Evolutionary conservation across 2,888 invertebrate species (phyloP).

Genomic region (Agrilus mali): DNA sequence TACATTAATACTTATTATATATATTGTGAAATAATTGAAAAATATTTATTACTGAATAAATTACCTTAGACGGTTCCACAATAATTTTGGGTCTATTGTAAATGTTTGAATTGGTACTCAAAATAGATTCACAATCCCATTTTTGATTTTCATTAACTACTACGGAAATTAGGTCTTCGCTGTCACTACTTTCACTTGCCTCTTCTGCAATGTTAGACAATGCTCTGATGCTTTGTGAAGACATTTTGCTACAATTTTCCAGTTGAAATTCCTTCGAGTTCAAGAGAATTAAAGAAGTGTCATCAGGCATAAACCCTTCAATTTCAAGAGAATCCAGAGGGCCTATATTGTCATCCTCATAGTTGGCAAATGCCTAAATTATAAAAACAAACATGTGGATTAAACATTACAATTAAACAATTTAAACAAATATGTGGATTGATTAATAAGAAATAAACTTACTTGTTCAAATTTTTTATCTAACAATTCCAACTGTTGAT

Average conservation of each 20-base stretch:
- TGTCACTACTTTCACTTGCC: conserved; percentile 32
- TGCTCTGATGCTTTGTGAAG: conserved; percentile 39
- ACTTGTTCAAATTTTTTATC: conserved; percentile 86
- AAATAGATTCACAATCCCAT: conserved; percentile 87
- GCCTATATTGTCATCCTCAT: conserved; percentile 82
- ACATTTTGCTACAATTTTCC: conserved; percentile 29
- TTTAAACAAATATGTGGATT: not conserved
- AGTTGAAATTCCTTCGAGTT: conserved; percentile 59
- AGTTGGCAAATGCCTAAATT: conserved; percentile 58
- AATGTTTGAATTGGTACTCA: conserved; percentile 80
- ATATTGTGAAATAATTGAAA: not conserved
- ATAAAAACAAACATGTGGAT: not conserved
- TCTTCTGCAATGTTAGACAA: conserved; percentile 35
- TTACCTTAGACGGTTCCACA: conserved; percentile 49
- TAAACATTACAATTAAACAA: not conserved
- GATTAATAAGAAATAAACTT: conserved; percentile 11
- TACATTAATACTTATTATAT: not conserved
- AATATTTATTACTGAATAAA: conserved; percentile 11
- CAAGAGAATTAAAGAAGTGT: conserved; percentile 55
- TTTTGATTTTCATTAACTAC: conserved; percentile 53
- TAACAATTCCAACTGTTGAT: conserved; percentile 65
- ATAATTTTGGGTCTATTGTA: conserved; percentile 90
- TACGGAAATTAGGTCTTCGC: conserved; percentile 46
- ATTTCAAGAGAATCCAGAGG: conserved; percentile 84
- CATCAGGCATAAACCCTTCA: conserved; percentile 60